Evolutionary conservation across 2,888 invertebrate genomes (phyloP).

Genomic region (Caenorhabditis becei): DNA sequence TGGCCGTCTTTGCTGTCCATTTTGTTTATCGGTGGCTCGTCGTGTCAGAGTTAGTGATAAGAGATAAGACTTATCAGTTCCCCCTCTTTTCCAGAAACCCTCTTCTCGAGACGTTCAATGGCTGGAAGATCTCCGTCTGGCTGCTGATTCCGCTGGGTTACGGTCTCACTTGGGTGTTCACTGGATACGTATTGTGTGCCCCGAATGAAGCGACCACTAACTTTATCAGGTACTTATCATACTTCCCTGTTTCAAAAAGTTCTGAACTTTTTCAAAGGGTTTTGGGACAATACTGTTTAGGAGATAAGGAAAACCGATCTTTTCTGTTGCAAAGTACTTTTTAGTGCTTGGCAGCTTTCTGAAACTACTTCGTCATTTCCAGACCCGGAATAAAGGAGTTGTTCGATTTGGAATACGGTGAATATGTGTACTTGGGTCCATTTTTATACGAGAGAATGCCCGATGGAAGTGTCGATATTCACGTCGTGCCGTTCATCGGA

Average conservation of each 20-base stretch:
- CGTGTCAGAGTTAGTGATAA: constrained; percentile 1
- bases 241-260: neutral
- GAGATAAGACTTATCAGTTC: neutral
- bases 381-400: constrained; percentile 25
- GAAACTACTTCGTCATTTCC: no score
- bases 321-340: neutral
- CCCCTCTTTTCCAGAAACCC: constrained; percentile 11
- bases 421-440: constrained; percentile 25
- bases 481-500: constrained; percentile 27
- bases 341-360: neutral
- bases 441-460: constrained; percentile 33
- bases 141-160: constrained; percentile 22
- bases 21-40: constrained; percentile 35
- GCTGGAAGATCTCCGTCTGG: constrained; percentile 34
- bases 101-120: constrained; percentile 6
- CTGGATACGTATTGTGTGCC: constrained; percentile 22
- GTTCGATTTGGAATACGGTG: constrained; percentile 17
- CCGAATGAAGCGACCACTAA: constrained; percentile 25
- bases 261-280: no score
- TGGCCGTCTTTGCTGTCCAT: constrained; percentile 32
- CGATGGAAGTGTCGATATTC: constrained; percentile 3
- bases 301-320: no score
- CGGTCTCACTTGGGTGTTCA: constrained; percentile 28
- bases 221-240: constrained; percentile 11
- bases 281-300: no score